Evolutionary conservation across 2,888 invertebrate species (phyloP).

Genomic region (Agrotis clavis): DNA sequence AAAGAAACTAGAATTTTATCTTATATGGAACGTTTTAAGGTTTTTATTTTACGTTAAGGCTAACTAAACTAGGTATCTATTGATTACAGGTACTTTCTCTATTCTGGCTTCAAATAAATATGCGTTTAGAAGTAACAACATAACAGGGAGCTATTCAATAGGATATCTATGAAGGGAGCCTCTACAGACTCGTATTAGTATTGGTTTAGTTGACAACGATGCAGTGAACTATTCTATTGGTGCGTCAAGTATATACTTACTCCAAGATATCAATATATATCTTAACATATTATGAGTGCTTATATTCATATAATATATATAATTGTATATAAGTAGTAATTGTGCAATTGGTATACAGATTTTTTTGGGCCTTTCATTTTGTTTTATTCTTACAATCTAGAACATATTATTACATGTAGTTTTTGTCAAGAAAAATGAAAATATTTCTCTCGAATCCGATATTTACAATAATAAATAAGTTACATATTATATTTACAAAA

Average conservation of each 20-base stretch:
- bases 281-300: constrained; percentile 76
- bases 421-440: constrained; percentile 73
- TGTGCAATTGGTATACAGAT: constrained; percentile 89
- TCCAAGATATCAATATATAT: constrained; percentile 75
- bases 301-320: constrained; percentile 75
- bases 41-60: constrained; percentile 51
- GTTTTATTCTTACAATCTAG: constrained; percentile 80
- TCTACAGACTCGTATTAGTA: constrained; percentile 40
- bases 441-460: constrained; percentile 80
- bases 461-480: constrained; percentile 78
- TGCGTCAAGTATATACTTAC: constrained; percentile 76
- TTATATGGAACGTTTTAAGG: constrained; percentile 37
- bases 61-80: constrained; percentile 63
- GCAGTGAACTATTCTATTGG: constrained; percentile 82
- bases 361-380: constrained; percentile 87
- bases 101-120: constrained; percentile 52
- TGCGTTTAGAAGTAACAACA: constrained; percentile 44
- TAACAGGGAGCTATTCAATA: constrained; percentile 41
- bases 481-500: constrained; percentile 84
- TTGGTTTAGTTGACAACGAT: constrained; percentile 72
- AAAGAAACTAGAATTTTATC: constrained; percentile 31
- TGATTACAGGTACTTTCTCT: constrained; percentile 55
- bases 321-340: constrained; percentile 84
- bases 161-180: constrained; percentile 52
- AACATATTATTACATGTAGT: constrained; percentile 62